Base-by-base conservation (phyloP, 2,888 invertebrate species). In the Xylota segnis region DNA sequence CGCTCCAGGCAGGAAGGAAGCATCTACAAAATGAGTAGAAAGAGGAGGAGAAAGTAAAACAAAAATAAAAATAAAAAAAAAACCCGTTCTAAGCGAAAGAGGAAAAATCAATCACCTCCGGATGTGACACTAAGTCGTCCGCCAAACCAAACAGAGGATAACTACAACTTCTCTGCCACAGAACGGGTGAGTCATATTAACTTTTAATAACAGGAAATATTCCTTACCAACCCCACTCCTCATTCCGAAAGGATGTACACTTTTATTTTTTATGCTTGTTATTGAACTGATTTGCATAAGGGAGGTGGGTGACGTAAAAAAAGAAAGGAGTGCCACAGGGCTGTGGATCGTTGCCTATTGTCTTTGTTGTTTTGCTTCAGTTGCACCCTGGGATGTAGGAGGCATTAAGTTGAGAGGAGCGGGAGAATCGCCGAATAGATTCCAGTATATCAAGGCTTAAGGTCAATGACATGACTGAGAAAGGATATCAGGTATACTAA, bases 81-180 rank as follows among this genome's bases (percentile, higher is more conserved):
- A 72, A 45, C 52, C n/a, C 4, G 10, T 9, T n/a, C n/a, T 2
- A 2, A 63, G 5, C n/a, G 18, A 54, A 4, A 54, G 54, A 52
- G 34, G 37, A 74, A 58, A 72, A 74, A 65, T 65, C 75, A 63
- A 70, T 76, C 70, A 40, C 27, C 45, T 23, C 56, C 68, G 61
- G 52, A 70, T 75, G 75, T 76, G 56, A 82, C 70, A 70, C 32
- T 59, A 74, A 74, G 52, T 74, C 66, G 61, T 52, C 40, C 61
- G 23, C 54, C 45, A 65, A 78, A 47, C 63, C 71, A 70, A 63
- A 56, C 71, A 78, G 47, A 52, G 16, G 34, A 37, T 45, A 47
- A 32, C 32, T 16, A 71, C 50, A 14, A 63, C 45, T 56, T 40
- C 40, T 27, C 29, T 54, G 54, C 14, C 43, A 43, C 9, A 63